A percentile compares a stretch with the other conserved stretches of the same genome.
phyloP scores from a whole-genome alignment of 2,797 vertebrate species.

The Rhinoraja longicauda region DNA sequence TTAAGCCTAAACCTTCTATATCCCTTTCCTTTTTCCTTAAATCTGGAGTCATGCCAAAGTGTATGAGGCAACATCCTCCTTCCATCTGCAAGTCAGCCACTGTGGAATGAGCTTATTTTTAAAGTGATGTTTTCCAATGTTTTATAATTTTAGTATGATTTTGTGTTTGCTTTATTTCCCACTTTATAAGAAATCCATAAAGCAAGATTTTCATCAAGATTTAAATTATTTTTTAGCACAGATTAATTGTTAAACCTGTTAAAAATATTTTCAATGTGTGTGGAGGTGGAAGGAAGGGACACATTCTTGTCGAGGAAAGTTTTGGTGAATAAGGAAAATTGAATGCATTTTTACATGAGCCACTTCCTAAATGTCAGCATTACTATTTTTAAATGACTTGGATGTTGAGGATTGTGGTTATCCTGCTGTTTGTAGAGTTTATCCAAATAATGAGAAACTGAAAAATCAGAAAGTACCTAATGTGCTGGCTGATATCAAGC shows the following conservation, averaged over 20 bases:
- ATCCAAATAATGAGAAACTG: not conserved
- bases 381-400: not conserved
- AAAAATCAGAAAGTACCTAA: not conserved
- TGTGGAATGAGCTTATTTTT: not conserved
- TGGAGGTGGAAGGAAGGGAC: not conserved
- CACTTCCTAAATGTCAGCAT: not conserved
- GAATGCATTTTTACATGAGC: not conserved
- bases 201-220: not conserved
- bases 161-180: not conserved
- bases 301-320: not conserved
- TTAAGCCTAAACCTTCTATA: too few species aligned
- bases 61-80: conserved; percentile 10
- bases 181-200: not conserved
- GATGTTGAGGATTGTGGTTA: not conserved
- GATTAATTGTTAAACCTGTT: not conserved
- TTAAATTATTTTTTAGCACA: not conserved
- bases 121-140: not conserved
- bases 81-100: not conserved
- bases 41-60: conserved; percentile 12
- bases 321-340: not conserved
- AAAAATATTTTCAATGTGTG: not conserved
- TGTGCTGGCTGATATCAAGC: not conserved
- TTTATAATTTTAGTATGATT: not conserved
- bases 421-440: not conserved
- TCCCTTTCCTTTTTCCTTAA: conserved; percentile 14